Conservation (phyloP, 1,140 invertebrate species). For the Drosophila busckii region DNA sequence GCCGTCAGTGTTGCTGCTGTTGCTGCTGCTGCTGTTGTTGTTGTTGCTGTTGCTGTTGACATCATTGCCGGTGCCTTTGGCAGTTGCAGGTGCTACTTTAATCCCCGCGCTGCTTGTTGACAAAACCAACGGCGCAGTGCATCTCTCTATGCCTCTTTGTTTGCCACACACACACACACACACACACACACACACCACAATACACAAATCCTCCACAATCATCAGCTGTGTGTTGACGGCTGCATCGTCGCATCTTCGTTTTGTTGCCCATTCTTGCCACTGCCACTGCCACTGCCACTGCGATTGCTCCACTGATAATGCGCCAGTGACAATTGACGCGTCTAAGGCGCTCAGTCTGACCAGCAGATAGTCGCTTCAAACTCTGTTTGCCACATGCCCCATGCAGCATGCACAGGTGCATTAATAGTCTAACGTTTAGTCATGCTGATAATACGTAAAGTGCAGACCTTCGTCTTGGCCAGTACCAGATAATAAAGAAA, state of each 20-base stretch:
- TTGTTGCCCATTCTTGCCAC: neutral
- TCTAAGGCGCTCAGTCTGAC: slow-evolving; percentile 6
- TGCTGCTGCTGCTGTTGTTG: neutral
- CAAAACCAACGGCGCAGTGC: slow-evolving; percentile 21
- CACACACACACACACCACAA: neutral
- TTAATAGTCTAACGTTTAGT: slow-evolving; percentile 48
- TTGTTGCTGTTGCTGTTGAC: neutral
- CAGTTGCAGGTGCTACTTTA: slow-evolving; percentile 66
- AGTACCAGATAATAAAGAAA: too few relatives aligned
- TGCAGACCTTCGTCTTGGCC: too few relatives aligned
- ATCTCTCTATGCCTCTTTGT: slow-evolving; percentile 12
- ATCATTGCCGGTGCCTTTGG: slow-evolving; percentile 29
- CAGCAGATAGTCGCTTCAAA: too few relatives aligned
- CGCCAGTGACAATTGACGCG: slow-evolving; percentile 42
- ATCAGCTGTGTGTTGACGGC: slow-evolving; percentile 24
- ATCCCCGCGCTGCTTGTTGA: slow-evolving; percentile 69
- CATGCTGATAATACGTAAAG: slow-evolving; percentile 1
- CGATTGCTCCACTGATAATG: slow-evolving; percentile 32
- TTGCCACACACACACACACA: slow-evolving; percentile 18
- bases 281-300: slow-evolving; percentile 1
- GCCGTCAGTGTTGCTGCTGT: slow-evolving; percentile 8
- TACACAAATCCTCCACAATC: too few relatives aligned
- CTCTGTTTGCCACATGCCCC: too few relatives aligned
- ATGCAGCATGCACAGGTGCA: slow-evolving; percentile 37
- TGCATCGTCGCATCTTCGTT: slow-evolving; percentile 8